Percentiles rank a stretch among this genome's conserved stretches.
Evolutionary conservation across 2,113 vertebrate genomes (phyloP).

Genomic region (Bufo gargarizans): DNA sequence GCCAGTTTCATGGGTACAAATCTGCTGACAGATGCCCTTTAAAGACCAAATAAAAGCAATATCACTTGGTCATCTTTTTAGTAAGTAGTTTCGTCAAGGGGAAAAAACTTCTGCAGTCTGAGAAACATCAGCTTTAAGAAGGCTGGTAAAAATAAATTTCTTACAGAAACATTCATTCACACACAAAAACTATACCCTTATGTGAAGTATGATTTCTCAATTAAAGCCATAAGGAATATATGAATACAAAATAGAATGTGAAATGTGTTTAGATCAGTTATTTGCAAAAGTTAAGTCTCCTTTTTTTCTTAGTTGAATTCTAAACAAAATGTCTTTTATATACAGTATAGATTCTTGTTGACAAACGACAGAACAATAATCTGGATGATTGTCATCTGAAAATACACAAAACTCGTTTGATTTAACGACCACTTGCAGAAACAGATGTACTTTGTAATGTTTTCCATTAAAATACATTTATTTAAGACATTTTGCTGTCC

Average conservation of each 20-base stretch:
- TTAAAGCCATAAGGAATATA: background rate
- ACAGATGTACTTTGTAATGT: constrained; percentile 26
- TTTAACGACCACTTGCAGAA: constrained; percentile 27
- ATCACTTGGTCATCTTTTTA: no score
- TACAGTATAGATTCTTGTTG: background rate
- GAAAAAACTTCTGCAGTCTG: no score
- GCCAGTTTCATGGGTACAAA: no score
- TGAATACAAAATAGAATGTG: background rate
- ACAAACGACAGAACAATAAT: constrained; percentile 32
- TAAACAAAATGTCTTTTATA: constrained; percentile 26
- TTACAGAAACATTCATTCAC: background rate
- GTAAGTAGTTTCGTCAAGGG: no score
- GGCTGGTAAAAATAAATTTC: background rate
- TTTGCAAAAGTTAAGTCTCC: background rate
- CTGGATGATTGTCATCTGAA: constrained; percentile 2
- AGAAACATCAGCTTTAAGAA: no score
- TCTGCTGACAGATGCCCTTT: no score
- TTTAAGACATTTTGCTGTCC: constrained; percentile 2
- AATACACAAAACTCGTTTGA: background rate
- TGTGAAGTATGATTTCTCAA: background rate
- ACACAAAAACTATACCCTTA: background rate
- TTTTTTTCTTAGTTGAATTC: background rate
- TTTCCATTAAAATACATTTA: constrained; percentile 44
- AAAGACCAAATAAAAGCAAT: no score
- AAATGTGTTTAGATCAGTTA: constrained; percentile 6